A percentile compares a stretch with the other conserved stretches of the same genome.
Evolutionary conservation across 2,797 vertebrate species (phyloP).

Genomic region (Spatula versicolor): DNA sequence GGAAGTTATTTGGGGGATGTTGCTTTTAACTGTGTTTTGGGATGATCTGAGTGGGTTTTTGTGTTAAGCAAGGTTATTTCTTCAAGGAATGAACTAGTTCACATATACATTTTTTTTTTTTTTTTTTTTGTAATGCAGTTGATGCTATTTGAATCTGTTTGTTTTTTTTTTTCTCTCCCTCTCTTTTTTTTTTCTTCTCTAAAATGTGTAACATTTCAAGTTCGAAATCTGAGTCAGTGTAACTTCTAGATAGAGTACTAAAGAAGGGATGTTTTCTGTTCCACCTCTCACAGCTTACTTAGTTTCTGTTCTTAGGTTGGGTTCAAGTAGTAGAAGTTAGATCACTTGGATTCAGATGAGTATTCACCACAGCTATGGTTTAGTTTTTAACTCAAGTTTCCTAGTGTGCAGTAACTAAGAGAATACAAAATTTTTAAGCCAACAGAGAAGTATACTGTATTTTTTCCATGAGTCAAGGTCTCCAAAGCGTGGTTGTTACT

Average conservation of each 20-base stretch:
- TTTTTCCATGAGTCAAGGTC: not conserved
- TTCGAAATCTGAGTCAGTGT: not conserved
- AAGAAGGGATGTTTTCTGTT: not conserved
- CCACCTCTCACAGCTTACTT: not conserved
- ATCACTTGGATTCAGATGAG: not conserved
- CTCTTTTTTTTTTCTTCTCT: not conserved
- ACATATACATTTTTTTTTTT: not conserved
- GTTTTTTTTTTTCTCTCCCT: not conserved
- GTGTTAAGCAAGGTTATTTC: not conserved
- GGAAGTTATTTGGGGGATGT: not conserved
- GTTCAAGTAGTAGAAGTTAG: not conserved
- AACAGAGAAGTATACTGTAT: not conserved
- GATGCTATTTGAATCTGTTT: not conserved
- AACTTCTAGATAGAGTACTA: not conserved
- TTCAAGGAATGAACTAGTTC: constrained; percentile 4
- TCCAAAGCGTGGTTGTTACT: not conserved
- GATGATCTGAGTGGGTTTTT: constrained; percentile 6
- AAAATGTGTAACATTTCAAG: not conserved
- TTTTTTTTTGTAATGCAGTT: not conserved
- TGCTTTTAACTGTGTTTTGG: not conserved
- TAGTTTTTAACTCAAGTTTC: not conserved
- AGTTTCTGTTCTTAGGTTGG: not conserved
- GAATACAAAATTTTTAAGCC: not conserved
- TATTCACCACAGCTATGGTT: not conserved
- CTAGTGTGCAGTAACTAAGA: not conserved